Conservation (phyloP, 2,113 vertebrate genomes). For the Stigmatopora nigra region DNA sequence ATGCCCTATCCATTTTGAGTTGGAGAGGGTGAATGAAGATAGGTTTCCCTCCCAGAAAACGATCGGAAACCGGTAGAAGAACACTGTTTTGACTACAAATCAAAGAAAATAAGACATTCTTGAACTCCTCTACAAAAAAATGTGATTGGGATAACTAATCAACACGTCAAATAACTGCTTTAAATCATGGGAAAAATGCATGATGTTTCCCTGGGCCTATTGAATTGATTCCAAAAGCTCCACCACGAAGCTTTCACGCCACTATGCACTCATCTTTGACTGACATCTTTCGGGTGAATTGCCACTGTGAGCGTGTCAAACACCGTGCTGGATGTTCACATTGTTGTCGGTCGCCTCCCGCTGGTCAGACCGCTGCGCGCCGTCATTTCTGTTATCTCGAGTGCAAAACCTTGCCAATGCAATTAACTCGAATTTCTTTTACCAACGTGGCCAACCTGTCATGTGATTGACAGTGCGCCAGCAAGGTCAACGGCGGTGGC, state of each 20-base stretch:
- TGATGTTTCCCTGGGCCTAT: not conserved
- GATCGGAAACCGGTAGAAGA: no score
- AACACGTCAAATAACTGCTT: not conserved
- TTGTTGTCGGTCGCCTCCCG: conserved; percentile 29
- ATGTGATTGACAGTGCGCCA: conserved; percentile 79
- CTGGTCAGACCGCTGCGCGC: conserved; percentile 28
- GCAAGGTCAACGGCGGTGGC: conserved; percentile 84
- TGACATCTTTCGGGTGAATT: conserved; percentile 24
- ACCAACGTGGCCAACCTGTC: not conserved
- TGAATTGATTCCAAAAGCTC: conserved; percentile 8
- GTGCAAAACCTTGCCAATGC: not conserved
- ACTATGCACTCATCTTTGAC: conserved; percentile 14
- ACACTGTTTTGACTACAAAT: no score
- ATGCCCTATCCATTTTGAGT: no score
- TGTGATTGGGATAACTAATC: no score
- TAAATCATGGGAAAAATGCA: not conserved
- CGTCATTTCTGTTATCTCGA: not conserved
- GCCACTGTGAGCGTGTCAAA: conserved; percentile 28
- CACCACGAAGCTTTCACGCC: conserved; percentile 23
- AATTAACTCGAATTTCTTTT: conserved; percentile 7
- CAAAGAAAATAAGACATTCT: no score
- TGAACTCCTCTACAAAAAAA: no score
- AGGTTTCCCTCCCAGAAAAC: no score
- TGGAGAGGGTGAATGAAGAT: no score
- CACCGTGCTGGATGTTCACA: conserved; percentile 35